These are phyloP conservation scores for Epinephelus moara DNA, from an alignment of 2,113 vertebrate genomes.

Conservation along the genomic window DNA sequence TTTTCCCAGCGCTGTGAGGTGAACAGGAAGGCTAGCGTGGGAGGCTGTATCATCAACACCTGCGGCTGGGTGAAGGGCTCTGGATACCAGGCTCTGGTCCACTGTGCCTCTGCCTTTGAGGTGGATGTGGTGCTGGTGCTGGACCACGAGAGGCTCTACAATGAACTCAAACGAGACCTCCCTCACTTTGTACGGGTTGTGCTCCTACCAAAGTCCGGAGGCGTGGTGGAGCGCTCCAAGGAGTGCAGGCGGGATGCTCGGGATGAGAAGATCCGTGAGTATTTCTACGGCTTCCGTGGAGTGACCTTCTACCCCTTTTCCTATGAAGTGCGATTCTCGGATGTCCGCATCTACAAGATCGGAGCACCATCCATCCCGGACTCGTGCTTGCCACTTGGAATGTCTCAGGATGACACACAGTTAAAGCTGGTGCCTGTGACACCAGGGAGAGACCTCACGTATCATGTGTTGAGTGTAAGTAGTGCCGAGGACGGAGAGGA, in stretches of 20 bases:
- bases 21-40: slow-evolving; percentile 94
- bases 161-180: slow-evolving; percentile 95
- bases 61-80: slow-evolving; percentile 99
- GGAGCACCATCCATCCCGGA: slow-evolving; percentile 97
- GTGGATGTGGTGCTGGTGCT: slow-evolving; percentile 97
- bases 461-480: slow-evolving; percentile 96
- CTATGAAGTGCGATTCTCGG: slow-evolving; percentile 96
- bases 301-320: slow-evolving; percentile 94
- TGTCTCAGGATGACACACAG: slow-evolving; percentile 99
- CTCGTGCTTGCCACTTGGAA: slow-evolving; percentile 96
- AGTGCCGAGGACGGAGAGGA: slow-evolving; percentile 90
- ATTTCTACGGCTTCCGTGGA: slow-evolving; percentile 97
- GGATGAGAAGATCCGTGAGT: slow-evolving; percentile 95
- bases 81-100: slow-evolving; percentile 97
- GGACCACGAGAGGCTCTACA: slow-evolving; percentile 98
- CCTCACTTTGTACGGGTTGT: slow-evolving; percentile 96
- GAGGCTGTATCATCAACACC: slow-evolving; percentile 98
- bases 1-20: slow-evolving; percentile 97
- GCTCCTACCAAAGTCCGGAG: slow-evolving; percentile 95
- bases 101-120: slow-evolving; percentile 96
- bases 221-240: slow-evolving; percentile 95
- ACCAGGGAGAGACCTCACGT: slow-evolving; percentile 95
- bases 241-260: slow-evolving; percentile 93
- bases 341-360: slow-evolving; percentile 98
- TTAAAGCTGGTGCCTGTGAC: slow-evolving; percentile 97